Conservation (phyloP, 2,113 vertebrate species). For the Indicator maculatus region DNA sequence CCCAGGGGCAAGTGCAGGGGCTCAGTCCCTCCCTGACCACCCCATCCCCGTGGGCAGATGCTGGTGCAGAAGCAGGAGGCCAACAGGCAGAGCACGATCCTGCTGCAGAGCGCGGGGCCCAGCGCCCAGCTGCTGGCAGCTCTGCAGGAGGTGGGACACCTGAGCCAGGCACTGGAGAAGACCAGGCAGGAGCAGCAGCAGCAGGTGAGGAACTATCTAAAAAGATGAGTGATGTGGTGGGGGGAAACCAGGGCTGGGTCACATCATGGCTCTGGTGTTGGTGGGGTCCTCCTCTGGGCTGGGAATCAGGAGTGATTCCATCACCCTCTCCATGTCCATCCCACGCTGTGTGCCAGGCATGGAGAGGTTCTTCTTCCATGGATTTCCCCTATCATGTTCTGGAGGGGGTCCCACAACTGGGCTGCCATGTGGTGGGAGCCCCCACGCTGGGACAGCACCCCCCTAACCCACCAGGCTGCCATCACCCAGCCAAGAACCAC, state of each 20-base stretch:
- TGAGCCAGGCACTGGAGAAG: constrained; percentile 67
- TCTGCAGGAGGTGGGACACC: constrained; percentile 70
- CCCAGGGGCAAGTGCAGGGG: accelerated
- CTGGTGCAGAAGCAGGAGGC: constrained; percentile 69
- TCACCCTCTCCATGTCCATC: not conserved
- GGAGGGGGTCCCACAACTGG: not conserved
- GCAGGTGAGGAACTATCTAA: constrained; percentile 41
- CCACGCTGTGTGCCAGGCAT: accelerated
- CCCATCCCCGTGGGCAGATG: constrained; percentile 56
- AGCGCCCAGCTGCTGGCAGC: constrained; percentile 71
- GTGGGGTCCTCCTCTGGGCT: not conserved
- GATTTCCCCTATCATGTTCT: accelerated
- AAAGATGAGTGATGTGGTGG: accelerated
- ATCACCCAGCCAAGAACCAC: no score
- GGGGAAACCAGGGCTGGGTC: not conserved
- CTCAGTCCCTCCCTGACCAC: not conserved
- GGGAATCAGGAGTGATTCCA: not conserved
- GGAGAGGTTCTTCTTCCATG: accelerated
- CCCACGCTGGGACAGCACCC: not conserved
- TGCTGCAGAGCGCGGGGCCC: constrained; percentile 23
- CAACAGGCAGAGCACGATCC: constrained; percentile 54
- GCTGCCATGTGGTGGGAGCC: accelerated
- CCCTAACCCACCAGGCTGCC: accelerated
- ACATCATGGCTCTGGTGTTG: accelerated
- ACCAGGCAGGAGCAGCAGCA: constrained; percentile 60